Conservation (phyloP, 1,140 invertebrate species). For the Heliconius nattereri region DNA sequence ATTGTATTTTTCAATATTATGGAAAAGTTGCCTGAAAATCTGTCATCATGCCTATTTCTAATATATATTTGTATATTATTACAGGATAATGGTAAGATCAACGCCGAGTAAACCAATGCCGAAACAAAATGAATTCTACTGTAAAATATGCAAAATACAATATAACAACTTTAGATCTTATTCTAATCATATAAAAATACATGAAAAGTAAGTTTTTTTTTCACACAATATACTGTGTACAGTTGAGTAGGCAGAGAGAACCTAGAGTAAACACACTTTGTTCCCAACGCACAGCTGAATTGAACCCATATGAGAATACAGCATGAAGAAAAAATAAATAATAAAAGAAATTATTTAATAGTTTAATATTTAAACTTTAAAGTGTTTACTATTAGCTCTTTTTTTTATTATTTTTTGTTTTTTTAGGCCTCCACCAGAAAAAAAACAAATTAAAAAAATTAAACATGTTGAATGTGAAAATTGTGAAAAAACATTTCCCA, state of each 20-base stretch:
- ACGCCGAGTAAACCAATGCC: background rate
- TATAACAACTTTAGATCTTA: background rate
- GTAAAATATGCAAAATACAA: slow-evolving; percentile 1
- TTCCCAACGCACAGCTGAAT: too few relatives aligned
- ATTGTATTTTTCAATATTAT: too few relatives aligned
- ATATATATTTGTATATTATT: slow-evolving; percentile 11
- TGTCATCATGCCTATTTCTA: too few relatives aligned
- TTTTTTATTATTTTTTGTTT: background rate
- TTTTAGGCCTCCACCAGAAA: background rate
- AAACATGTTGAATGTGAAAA: slow-evolving; percentile 45
- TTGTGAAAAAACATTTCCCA: slow-evolving; percentile 52
- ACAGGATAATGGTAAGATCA: slow-evolving; percentile 18
- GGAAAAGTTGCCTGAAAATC: too few relatives aligned
- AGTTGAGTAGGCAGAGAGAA: too few relatives aligned
- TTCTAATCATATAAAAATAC: slow-evolving; percentile 1
- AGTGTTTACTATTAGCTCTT: background rate
- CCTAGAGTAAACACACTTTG: too few relatives aligned
- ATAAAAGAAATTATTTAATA: too few relatives aligned
- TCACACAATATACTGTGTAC: too few relatives aligned
- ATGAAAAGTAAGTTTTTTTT: slow-evolving; percentile 9
- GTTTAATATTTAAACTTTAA: too few relatives aligned
- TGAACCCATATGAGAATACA: too few relatives aligned
- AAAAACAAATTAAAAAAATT: background rate
- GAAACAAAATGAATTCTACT: background rate
- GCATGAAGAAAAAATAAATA: too few relatives aligned